These are phyloP conservation scores for Notothenia rossii DNA, from an alignment of 2,113 vertebrate species.

Conservation along the genomic window DNA sequence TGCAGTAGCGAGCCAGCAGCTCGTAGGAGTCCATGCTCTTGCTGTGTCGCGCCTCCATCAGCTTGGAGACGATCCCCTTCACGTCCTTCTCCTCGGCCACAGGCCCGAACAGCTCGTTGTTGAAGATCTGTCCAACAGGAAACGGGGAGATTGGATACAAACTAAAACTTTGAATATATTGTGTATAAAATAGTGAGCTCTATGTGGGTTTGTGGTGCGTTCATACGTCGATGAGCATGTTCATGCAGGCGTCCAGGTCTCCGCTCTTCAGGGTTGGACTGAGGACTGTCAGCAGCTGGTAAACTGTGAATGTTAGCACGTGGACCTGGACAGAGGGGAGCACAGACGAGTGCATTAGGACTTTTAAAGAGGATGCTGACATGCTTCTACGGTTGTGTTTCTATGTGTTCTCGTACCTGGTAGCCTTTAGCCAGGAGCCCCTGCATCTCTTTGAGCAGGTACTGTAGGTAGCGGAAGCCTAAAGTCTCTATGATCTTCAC, in stretches of 20 bases:
- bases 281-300: conserved; percentile 89
- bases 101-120: conserved; percentile 93
- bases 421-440: conserved; percentile 92
- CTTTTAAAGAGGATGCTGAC: background rate
- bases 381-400: background rate
- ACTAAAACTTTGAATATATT: too few relatives aligned
- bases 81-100: conserved; percentile 96
- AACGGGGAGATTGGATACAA: too few relatives aligned
- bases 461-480: conserved; percentile 90
- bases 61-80: conserved; percentile 94
- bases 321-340: conserved; percentile 86
- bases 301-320: conserved; percentile 94
- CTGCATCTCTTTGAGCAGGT: conserved; percentile 93
- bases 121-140: conserved; percentile 89
- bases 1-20: conserved; percentile 91
- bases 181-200: background rate
- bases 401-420: conserved; percentile 84
- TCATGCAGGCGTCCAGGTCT: conserved; percentile 92
- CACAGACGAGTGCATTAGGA: background rate
- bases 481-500: conserved; percentile 93
- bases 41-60: conserved; percentile 97
- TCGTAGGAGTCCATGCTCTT: conserved; percentile 96
- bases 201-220: background rate
- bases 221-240: conserved; percentile 89
- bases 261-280: conserved; percentile 85